These are phyloP conservation scores for Vireo griseus DNA, from an alignment of 2,797 vertebrate genomes.

Conservation along the genomic window DNA sequence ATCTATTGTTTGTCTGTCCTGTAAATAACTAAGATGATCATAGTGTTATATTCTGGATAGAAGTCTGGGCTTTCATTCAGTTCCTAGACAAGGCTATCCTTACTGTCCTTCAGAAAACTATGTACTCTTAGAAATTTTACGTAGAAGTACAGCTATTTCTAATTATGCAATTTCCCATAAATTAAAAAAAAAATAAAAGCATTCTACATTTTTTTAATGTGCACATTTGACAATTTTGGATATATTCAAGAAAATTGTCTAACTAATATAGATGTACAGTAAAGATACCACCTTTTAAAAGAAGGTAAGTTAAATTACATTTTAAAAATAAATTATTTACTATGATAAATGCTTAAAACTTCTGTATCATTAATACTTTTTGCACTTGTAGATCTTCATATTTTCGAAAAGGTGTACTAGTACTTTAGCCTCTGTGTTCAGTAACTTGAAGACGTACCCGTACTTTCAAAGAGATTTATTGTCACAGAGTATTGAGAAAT, in stretches of 20 bases:
- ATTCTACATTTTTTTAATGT: background rate
- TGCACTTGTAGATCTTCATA: background rate
- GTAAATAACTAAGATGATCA: background rate
- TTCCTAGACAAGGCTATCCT: background rate
- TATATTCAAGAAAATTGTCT: background rate
- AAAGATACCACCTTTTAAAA: background rate
- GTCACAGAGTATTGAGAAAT: background rate
- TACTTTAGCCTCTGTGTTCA: background rate
- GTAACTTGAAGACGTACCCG: background rate
- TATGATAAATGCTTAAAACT: background rate
- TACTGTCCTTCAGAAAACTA: conserved; percentile 2
- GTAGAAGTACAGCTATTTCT: background rate
- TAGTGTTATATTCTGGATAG: background rate
- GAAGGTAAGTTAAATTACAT: background rate
- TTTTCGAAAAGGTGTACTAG: background rate
- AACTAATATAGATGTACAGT: background rate
- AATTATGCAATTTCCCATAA: background rate
- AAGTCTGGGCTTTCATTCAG: background rate
- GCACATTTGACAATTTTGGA: background rate
- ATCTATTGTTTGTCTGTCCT: conserved; percentile 10
- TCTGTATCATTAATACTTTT: background rate
- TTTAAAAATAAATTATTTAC: background rate
- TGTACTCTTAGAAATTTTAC: background rate
- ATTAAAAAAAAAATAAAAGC: background rate
- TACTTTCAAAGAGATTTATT: background rate